phyloP scores from a whole-genome alignment of 2,888 invertebrate species.

The Hipparchia semele region DNA sequence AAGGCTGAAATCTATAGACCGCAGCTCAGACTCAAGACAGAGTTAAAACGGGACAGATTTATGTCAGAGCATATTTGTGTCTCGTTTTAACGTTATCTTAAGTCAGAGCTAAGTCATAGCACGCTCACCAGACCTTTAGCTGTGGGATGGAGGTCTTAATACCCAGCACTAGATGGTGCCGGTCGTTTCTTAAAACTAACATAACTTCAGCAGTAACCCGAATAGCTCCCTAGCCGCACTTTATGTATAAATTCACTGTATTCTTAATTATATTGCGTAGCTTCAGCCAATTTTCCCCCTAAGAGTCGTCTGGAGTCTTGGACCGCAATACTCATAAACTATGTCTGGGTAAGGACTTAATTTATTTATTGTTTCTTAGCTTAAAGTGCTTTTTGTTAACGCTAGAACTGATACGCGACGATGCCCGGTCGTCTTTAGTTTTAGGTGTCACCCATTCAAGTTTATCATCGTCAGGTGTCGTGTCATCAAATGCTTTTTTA shows the following conservation, averaged over 20 bases:
- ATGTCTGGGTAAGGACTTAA: constrained; percentile 19
- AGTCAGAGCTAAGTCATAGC: too few relatives aligned
- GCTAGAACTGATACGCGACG: neutral
- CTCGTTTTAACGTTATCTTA: too few relatives aligned
- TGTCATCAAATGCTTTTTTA: too few relatives aligned
- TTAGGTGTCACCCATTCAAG: neutral
- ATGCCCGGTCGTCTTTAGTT: neutral
- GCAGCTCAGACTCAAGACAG: too few relatives aligned
- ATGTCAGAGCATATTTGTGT: too few relatives aligned
- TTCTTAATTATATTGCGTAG: constrained; percentile 38
- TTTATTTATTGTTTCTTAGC: constrained; percentile 30
- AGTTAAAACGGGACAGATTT: too few relatives aligned
- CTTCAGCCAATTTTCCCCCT: constrained; percentile 34
- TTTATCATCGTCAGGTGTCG: too few relatives aligned
- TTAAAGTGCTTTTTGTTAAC: constrained; percentile 16
- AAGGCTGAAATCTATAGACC: too few relatives aligned
- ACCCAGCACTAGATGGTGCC: neutral
- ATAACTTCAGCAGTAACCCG: constrained; percentile 11
- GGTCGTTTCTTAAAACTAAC: constrained; percentile 8
- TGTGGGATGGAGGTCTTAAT: too few relatives aligned
- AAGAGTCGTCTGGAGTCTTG: constrained; percentile 36
- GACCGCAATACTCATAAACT: constrained; percentile 34
- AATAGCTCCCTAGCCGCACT: constrained; percentile 28
- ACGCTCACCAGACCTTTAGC: too few relatives aligned
- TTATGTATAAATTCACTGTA: constrained; percentile 34